These are phyloP conservation scores for Ophraella communa DNA, from an alignment of 2,888 invertebrate genomes.

Conservation along the genomic window DNA sequence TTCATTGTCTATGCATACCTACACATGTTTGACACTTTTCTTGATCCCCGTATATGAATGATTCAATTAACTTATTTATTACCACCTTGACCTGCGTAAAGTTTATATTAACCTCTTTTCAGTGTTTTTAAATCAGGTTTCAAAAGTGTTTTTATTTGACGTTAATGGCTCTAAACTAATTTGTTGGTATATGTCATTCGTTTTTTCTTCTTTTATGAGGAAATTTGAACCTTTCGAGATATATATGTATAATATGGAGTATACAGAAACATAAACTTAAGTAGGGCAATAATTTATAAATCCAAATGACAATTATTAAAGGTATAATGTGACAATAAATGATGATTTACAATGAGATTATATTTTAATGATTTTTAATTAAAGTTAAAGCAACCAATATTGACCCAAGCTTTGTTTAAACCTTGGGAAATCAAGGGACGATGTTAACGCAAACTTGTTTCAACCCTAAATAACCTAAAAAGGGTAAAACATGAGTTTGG, in stretches of 20 bases:
- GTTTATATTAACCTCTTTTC: constrained; percentile 9
- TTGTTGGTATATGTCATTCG: constrained; percentile 20
- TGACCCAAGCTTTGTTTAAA: too few relatives aligned
- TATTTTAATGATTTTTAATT: too few relatives aligned
- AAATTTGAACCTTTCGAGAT: constrained; percentile 10
- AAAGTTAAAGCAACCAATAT: too few relatives aligned
- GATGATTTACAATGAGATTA: too few relatives aligned
- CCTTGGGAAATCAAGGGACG: too few relatives aligned
- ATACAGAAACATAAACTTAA: not conserved
- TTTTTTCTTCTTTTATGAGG: constrained; percentile 18
- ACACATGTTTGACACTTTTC: too few relatives aligned
- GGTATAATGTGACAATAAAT: not conserved
- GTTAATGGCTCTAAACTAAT: constrained; percentile 24
- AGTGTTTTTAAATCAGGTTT: constrained; percentile 14
- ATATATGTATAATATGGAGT: not conserved
- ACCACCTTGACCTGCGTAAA: constrained; percentile 11
- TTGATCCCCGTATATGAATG: not conserved
- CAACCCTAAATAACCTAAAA: too few relatives aligned
- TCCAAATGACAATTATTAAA: not conserved
- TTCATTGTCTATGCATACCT: too few relatives aligned
- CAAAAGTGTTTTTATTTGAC: constrained; percentile 23
- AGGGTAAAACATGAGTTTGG: too few relatives aligned
- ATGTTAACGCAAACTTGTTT: too few relatives aligned
- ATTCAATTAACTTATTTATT: not conserved
- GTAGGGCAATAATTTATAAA: not conserved